Percentiles rank a stretch among this genome's conserved stretches.
Conservation (phyloP, 2,888 invertebrate genomes). For the Cryptophagus acutangulus region DNA sequence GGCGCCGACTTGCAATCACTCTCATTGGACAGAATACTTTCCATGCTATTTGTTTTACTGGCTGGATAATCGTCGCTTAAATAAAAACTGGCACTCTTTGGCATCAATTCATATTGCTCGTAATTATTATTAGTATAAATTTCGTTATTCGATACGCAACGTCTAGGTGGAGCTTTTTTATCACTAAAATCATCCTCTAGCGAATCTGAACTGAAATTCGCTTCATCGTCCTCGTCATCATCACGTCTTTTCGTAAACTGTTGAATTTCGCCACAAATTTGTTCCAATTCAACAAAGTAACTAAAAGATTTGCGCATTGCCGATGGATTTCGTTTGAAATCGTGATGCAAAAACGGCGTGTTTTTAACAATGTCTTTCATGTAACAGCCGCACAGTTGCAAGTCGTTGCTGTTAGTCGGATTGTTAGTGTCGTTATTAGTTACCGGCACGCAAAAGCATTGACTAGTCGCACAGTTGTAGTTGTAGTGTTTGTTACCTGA, state of each 20-base stretch:
- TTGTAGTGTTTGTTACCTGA: slow-evolving; percentile 29
- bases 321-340: not conserved
- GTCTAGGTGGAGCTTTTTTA: slow-evolving; percentile 51
- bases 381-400: slow-evolving; percentile 47
- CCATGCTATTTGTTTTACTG: slow-evolving; percentile 66
- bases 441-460: slow-evolving; percentile 30
- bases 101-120: slow-evolving; percentile 41
- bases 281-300: slow-evolving; percentile 59
- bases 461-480: slow-evolving; percentile 11
- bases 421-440: slow-evolving; percentile 20
- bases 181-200: slow-evolving; percentile 60
- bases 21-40: slow-evolving; percentile 76
- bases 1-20: slow-evolving; percentile 75
- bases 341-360: slow-evolving; percentile 35
- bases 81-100: slow-evolving; percentile 76
- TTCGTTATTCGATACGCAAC: slow-evolving; percentile 75
- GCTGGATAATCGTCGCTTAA: slow-evolving; percentile 62
- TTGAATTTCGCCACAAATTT: slow-evolving; percentile 46
- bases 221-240: slow-evolving; percentile 52
- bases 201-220: slow-evolving; percentile 75
- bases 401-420: slow-evolving; percentile 36
- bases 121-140: slow-evolving; percentile 53
- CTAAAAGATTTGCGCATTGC: slow-evolving; percentile 55
- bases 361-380: slow-evolving; percentile 43
- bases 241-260: slow-evolving; percentile 36